Evolutionary conservation across 2,888 invertebrate genomes (phyloP).

Genomic region (Sphaerophoria taeniata): DNA sequence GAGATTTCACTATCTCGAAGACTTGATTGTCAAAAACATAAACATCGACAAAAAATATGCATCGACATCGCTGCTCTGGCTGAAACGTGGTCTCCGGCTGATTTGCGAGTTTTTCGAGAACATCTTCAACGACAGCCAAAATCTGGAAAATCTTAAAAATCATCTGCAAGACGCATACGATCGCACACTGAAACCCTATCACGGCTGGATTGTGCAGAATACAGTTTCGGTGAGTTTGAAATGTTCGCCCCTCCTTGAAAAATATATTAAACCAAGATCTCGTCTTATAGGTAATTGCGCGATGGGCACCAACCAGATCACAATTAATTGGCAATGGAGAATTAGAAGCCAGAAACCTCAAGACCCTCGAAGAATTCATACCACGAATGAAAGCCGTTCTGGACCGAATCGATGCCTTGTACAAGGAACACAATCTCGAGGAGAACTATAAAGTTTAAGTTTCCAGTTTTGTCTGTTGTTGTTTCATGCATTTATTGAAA

Average conservation of each 20-base stretch:
- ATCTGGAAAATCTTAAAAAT: slow-evolving; percentile 85
- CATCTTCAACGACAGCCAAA: slow-evolving; percentile 79
- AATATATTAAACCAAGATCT: too few relatives aligned
- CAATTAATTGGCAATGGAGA: slow-evolving; percentile 84
- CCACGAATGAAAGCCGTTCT: slow-evolving; percentile 85
- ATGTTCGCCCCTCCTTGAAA: too few relatives aligned
- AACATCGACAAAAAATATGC: slow-evolving; percentile 84
- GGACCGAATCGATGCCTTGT: slow-evolving; percentile 85
- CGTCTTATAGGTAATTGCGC: slow-evolving; percentile 86
- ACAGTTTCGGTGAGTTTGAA: slow-evolving; percentile 87
- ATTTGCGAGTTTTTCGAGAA: slow-evolving; percentile 82
- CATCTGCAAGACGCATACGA: slow-evolving; percentile 88
- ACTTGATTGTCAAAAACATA: slow-evolving; percentile 87
- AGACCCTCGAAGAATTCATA: slow-evolving; percentile 83
- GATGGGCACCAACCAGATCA: slow-evolving; percentile 86
- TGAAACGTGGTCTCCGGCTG: slow-evolving; percentile 84
- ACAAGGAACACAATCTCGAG: slow-evolving; percentile 84
- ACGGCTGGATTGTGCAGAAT: slow-evolving; percentile 90
- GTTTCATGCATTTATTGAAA: slow-evolving; percentile 64
- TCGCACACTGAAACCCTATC: slow-evolving; percentile 88
- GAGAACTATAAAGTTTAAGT: slow-evolving; percentile 79
- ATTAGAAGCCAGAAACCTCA: slow-evolving; percentile 82
- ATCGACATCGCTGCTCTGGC: slow-evolving; percentile 88
- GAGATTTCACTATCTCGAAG: slow-evolving; percentile 86
- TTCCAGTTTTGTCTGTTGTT: slow-evolving; percentile 10